Conservation (phyloP, 2,888 invertebrate species). For the Lycia hirtaria region DNA sequence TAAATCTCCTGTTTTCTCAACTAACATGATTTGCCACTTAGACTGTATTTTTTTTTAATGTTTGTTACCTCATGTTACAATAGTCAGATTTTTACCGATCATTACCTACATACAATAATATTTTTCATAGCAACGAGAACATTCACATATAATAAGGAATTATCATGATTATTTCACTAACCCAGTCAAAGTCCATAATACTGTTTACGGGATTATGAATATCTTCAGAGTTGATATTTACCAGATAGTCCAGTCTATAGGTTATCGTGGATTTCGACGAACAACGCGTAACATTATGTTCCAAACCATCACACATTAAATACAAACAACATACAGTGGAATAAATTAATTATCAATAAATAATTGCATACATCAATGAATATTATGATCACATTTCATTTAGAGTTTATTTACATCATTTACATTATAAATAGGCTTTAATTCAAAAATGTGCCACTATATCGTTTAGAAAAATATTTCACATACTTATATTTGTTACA, state of each 20-base stretch:
- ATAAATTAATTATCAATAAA: background rate
- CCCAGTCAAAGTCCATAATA: background rate
- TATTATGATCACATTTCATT: slow-evolving; percentile 3
- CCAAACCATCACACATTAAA: background rate
- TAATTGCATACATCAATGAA: background rate
- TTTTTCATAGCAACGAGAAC: background rate
- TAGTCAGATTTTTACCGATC: no score
- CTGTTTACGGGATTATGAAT: background rate
- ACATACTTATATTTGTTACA: no score
- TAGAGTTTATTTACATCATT: background rate
- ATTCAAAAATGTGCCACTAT: no score
- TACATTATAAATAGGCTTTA: background rate
- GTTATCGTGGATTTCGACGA: slow-evolving; percentile 5
- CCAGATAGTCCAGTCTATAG: background rate
- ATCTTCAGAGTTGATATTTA: background rate
- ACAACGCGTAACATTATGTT: slow-evolving; percentile 6
- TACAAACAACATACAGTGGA: background rate
- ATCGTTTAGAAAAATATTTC: no score
- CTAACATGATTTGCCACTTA: no score
- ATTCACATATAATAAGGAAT: background rate
- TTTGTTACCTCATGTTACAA: no score
- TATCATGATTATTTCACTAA: background rate
- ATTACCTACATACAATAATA: no score
- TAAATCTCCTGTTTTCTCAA: no score
- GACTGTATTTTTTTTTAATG: no score